These are phyloP conservation scores for Epicampocera succincta DNA, from an alignment of 2,888 invertebrate species.

Conservation along the genomic window DNA sequence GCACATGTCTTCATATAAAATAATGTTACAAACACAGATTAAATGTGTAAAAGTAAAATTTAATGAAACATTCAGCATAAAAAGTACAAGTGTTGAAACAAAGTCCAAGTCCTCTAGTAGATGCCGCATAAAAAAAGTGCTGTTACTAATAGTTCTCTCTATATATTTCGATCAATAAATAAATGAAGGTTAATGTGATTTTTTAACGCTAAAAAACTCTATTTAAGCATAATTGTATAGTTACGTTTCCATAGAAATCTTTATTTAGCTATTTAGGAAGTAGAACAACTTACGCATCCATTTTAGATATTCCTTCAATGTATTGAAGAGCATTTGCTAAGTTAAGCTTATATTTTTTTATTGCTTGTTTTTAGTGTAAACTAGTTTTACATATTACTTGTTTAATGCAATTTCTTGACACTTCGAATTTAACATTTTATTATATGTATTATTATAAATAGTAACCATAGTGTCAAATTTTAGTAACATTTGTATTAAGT, in stretches of 20 bases:
- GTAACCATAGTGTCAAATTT: conserved; percentile 62
- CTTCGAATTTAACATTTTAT: conserved; percentile 41
- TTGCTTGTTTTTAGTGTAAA: conserved; percentile 10
- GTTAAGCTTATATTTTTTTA: conserved; percentile 28
- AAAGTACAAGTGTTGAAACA: conserved; percentile 9
- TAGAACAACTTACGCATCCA: conserved; percentile 70
- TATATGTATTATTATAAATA: conserved; percentile 63
- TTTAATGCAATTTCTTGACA: conserved; percentile 14
- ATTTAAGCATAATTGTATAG: background rate
- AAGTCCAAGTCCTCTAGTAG: conserved; percentile 33
- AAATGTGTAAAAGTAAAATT: conserved; percentile 15
- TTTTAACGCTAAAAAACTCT: conserved; percentile 4
- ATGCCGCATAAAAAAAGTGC: conserved; percentile 19
- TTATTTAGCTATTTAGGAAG: conserved; percentile 50
- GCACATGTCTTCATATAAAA: conserved; percentile 47
- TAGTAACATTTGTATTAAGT: conserved; percentile 34
- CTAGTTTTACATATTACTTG: conserved; percentile 22
- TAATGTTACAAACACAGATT: conserved; percentile 17
- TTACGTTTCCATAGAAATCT: conserved; percentile 1
- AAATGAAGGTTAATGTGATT: conserved; percentile 61
- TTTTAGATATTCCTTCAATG: conserved; percentile 70
- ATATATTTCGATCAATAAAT: conserved; percentile 60
- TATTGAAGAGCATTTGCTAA: conserved; percentile 62
- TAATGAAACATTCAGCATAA: conserved; percentile 11
- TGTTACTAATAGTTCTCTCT: conserved; percentile 31